Percentiles rank a stretch among this genome's conserved stretches.
Evolutionary conservation across 2,113 vertebrate genomes (phyloP).

Genomic region (Spea multiplicata): DNA sequence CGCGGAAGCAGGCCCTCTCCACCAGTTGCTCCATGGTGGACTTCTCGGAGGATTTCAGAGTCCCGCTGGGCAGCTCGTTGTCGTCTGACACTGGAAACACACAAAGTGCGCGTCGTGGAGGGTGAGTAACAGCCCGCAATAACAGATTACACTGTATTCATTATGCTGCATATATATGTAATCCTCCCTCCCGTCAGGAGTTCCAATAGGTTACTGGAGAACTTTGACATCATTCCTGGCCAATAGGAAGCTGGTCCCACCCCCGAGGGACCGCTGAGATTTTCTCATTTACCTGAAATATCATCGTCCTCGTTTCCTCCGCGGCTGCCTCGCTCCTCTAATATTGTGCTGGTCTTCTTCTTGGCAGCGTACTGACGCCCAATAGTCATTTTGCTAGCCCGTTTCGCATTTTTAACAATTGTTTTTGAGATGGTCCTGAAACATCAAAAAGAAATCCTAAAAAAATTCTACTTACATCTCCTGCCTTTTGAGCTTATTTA

Average conservation of each 20-base stretch:
- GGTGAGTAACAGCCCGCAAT: no score
- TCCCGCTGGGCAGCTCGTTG: slow-evolving; percentile 84
- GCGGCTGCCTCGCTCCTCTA: slow-evolving; percentile 80
- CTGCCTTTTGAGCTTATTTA: no score
- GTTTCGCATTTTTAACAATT: slow-evolving; percentile 94
- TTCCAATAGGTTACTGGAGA: no score
- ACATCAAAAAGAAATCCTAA: background rate
- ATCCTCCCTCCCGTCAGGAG: no score
- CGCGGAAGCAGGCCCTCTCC: slow-evolving; percentile 92
- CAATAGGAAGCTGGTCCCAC: background rate
- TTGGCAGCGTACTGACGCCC: slow-evolving; percentile 87
- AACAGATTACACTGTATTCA: no score
- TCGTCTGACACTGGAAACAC: slow-evolving; percentile 86
- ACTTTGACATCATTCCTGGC: no score
- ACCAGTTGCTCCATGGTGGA: slow-evolving; percentile 97
- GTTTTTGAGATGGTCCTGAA: slow-evolving; percentile 91
- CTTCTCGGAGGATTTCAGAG: slow-evolving; percentile 88
- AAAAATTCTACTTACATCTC: no score
- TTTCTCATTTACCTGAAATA: slow-evolving; percentile 77
- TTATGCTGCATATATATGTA: no score
- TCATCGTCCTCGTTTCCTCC: slow-evolving; percentile 93
- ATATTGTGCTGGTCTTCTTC: slow-evolving; percentile 74
- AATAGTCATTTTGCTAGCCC: slow-evolving; percentile 95
- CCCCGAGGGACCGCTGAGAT: background rate
- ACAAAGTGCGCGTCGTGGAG: no score